Base-by-base conservation (phyloP, 2,888 invertebrate species). In the Abrostola triplasia region DNA sequence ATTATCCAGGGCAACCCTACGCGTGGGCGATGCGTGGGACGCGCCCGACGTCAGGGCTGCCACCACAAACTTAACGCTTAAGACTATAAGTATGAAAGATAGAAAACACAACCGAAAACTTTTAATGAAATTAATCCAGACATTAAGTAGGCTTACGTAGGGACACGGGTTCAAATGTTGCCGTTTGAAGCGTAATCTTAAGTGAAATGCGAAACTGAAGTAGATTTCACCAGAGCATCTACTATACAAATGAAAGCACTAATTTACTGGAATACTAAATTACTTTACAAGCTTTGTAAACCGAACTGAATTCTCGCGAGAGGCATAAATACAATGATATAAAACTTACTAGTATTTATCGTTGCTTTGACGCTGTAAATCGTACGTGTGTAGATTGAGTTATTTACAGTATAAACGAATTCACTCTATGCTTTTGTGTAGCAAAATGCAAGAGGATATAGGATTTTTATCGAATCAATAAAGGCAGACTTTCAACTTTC, bases 1-100 rank as follows among this genome's bases (percentile, higher is more conserved):
- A n/a, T 37, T 13, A 36, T 37, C 35, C 10, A 38, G 12, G 67
- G 24, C 55, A 49, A 24, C 38, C 44, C 36, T 47, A 41, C 13
- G 44, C 52, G 67, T 53, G 44, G 73, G 68, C 11, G 4, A 42
- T 40, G 60, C 5, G 60, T 60, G 53, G 60, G 59, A n/a, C 38
- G 48, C 11, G 35, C 0, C 5, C 42, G 36, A 36, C 40, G 10
- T 37, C 50, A 57, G 47, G 49, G 36, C 7, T 13, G 24, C 6
- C 47, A 57, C 70, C 24, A 75, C 70, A 36, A 40, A 24, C 10
- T 8, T 8, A 41, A 5, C 0, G 10, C 37, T 50, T 12, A 35
- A 57, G 41, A 12, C n/a, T 47, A n/a, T 13, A 42, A 42, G n/a
- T 42, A 7, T 42, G 9, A 57, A 24, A 35, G 38, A 9, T 48